A percentile compares a stretch with the other conserved stretches of the same genome.
phyloP scores from a whole-genome alignment of 2,888 invertebrate species.

The Eulithis prunata region DNA sequence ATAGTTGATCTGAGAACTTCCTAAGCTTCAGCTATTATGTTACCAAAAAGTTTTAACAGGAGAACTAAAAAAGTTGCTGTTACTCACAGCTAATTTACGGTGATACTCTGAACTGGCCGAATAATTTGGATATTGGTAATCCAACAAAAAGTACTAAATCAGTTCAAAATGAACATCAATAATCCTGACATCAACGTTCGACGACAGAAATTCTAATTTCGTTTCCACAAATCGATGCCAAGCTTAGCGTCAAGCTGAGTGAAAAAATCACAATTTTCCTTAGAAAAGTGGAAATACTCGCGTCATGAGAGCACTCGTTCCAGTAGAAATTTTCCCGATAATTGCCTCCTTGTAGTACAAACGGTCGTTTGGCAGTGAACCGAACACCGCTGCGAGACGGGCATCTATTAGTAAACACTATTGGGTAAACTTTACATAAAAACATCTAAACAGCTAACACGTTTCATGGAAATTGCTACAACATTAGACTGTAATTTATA shows the following conservation, averaged over 20 bases:
- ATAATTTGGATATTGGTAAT: neutral
- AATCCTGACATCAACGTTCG: neutral
- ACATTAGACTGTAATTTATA: neutral
- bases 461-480: neutral
- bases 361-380: slow-evolving; percentile 9
- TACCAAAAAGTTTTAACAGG: neutral
- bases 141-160: neutral
- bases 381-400: neutral
- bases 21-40: neutral
- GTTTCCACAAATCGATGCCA: neutral
- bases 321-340: slow-evolving; percentile 21
- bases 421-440: neutral
- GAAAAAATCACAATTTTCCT: neutral
- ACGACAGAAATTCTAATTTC: neutral
- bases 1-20: slow-evolving; percentile 16
- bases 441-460: no score
- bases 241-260: neutral
- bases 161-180: neutral
- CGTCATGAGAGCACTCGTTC: slow-evolving; percentile 6
- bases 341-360: slow-evolving; percentile 29
- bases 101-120: no score
- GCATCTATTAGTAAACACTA: slow-evolving; percentile 1
- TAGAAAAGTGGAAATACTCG: slow-evolving; percentile 1
- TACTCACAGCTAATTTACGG: neutral
- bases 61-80: neutral